Percentiles rank a stretch among this genome's conserved stretches.
Conservation (phyloP, 2,888 invertebrate genomes). For the Gastrophysa polygoni region DNA sequence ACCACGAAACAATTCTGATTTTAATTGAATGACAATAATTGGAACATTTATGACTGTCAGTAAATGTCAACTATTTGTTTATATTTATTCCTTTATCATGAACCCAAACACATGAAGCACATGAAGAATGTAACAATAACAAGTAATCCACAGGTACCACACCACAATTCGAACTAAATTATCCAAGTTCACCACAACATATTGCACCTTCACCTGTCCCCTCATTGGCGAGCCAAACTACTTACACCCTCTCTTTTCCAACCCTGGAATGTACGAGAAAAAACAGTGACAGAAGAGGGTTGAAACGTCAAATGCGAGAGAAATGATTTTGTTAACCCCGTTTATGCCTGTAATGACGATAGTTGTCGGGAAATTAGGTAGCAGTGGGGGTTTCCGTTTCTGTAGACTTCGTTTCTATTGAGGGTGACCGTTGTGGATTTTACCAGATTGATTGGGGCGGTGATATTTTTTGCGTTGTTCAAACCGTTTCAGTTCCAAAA, state of each 20-base stretch:
- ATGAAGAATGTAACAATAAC: background rate
- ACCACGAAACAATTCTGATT: too few relatives aligned
- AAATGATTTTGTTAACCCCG: constrained; percentile 45
- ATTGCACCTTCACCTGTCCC: constrained; percentile 52
- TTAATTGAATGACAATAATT: too few relatives aligned
- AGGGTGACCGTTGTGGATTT: constrained; percentile 5
- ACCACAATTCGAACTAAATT: constrained; percentile 45
- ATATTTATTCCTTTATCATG: too few relatives aligned
- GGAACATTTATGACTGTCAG: too few relatives aligned
- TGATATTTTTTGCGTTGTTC: background rate
- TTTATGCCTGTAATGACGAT: constrained; percentile 35
- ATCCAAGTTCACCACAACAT: constrained; percentile 46
- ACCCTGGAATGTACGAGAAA: constrained; percentile 24
- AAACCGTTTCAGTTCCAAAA: too few relatives aligned
- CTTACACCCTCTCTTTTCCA: constrained; percentile 38
- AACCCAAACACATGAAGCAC: constrained; percentile 3
- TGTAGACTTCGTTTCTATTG: constrained; percentile 14
- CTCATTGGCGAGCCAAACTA: constrained; percentile 48
- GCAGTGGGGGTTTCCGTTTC: constrained; percentile 43
- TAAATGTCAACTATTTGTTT: too few relatives aligned
- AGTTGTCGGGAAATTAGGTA: constrained; percentile 30
- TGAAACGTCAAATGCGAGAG: constrained; percentile 42
- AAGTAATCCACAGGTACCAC: constrained; percentile 43
- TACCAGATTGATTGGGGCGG: background rate
- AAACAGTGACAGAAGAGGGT: constrained; percentile 35